phyloP scores from a whole-genome alignment of 2,888 invertebrate species.

The Pocota personata region DNA sequence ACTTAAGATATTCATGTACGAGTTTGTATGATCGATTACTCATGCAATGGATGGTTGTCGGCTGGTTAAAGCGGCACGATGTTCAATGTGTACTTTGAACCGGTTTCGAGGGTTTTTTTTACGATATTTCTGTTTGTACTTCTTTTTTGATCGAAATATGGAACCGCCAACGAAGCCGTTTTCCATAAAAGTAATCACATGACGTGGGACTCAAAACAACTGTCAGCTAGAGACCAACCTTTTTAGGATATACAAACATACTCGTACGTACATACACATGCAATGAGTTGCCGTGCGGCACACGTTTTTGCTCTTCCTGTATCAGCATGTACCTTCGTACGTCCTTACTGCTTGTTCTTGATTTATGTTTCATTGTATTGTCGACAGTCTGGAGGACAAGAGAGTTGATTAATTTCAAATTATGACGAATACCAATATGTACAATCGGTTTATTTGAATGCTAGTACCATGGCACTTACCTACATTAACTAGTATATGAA shows the following conservation, averaged over 20 bases:
- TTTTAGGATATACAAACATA: constrained; percentile 28
- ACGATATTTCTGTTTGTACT: background rate
- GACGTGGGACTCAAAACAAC: constrained; percentile 25
- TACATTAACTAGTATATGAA: no score
- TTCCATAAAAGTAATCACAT: constrained; percentile 22
- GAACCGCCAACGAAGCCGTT: constrained; percentile 24
- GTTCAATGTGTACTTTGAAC: constrained; percentile 10
- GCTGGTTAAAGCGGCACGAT: background rate
- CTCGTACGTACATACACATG: no score
- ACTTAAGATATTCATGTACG: background rate
- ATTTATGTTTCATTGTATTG: background rate
- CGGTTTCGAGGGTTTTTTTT: constrained; percentile 9
- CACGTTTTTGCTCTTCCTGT: background rate
- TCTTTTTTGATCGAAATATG: constrained; percentile 14
- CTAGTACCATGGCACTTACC: no score
- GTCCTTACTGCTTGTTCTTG: background rate
- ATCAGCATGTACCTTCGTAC: background rate
- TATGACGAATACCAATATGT: no score
- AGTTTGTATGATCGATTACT: constrained; percentile 15
- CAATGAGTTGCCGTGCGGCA: background rate
- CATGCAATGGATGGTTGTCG: background rate
- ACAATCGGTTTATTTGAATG: no score
- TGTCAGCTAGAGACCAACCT: constrained; percentile 1
- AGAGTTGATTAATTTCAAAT: background rate
- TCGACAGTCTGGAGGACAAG: constrained; percentile 9